phyloP scores from a whole-genome alignment of 2,797 vertebrate genomes.

The Phataginus tricuspis region DNA sequence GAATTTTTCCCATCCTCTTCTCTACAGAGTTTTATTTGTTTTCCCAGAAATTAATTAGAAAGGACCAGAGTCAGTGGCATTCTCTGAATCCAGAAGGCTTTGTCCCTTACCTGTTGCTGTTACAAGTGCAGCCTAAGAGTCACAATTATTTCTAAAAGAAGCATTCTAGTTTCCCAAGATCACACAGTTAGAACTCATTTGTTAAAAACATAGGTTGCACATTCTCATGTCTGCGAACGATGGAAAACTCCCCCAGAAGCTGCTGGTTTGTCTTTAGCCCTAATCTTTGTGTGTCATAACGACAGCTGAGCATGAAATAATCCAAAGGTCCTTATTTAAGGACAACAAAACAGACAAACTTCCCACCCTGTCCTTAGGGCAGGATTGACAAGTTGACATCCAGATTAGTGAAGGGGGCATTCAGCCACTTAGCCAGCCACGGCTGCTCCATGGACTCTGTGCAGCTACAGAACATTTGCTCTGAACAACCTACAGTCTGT shows the following conservation, averaged over 20 bases:
- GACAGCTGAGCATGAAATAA: constrained; percentile 34
- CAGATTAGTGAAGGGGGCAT: constrained; percentile 60
- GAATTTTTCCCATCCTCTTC: constrained; percentile 36
- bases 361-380: constrained; percentile 1
- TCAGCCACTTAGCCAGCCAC: constrained; percentile 60
- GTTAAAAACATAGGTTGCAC: constrained; percentile 3
- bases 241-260: neutral
- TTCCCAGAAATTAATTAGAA: constrained; percentile 55
- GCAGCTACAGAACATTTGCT: constrained; percentile 72
- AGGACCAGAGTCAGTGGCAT: neutral
- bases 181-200: neutral
- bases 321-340: constrained; percentile 57
- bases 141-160: constrained; percentile 22
- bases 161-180: neutral
- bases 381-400: constrained; percentile 58
- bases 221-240: neutral
- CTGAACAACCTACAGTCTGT: constrained; percentile 69
- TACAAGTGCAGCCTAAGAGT: neutral
- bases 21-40: constrained; percentile 37
- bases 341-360: constrained; percentile 49
- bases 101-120: neutral
- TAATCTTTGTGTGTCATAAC: constrained; percentile 9
- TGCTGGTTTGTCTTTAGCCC: neutral
- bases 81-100: constrained; percentile 8
- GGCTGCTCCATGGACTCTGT: constrained; percentile 22